Evolutionary conservation across 2,113 vertebrate species (phyloP), one percentile per base, ranked within the genome.

Genomic region (Drymodes brunneopygia): DNA sequence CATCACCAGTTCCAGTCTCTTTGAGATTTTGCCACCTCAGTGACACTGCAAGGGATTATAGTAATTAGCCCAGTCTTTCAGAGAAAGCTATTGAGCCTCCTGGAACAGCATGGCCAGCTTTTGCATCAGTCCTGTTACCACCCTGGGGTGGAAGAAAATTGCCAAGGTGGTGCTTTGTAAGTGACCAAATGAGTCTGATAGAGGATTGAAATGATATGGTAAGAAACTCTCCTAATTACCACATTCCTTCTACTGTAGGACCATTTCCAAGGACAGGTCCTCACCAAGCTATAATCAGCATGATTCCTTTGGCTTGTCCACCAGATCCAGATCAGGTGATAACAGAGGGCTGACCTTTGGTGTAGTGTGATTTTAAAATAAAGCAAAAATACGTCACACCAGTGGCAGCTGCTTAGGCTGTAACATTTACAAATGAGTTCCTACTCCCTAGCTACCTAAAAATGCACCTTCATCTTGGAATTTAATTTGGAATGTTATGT

Each of bases 401-500:
- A 16, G 24, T 70, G 67, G 28, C 24, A 18, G 40, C 20, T 0
- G 1, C 33, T 61, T 20, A 19, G 75, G 11, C 38, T 81, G 38
- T 35, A 25, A 25, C 0, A 0, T 45, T 81, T 61, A 12, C 51
- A 77, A 71, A 35, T 19, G 3, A 9, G 2, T 27, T 81, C n/a
- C 31, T 89, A 1, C 64, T 57, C 69, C 25, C 31, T 33, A 45
- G 54, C 29, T 61, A 24, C 54, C 36, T 48, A 8, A 27, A 50
- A 51, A 6, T 54, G 10, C 7, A 3, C 7, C 60, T 58, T 89
- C 33, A 47, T 31, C 44, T 89, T 75, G 56, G 27, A 28, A 42
- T 70, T 56, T 33, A 20, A n/a, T 44, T 73, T 82, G 50, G 16
- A 53, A 40, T 22, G 16, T 23, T 36, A 7, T 4, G 9, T n/a